A percentile compares a stretch with the other conserved stretches of the same genome.
These are phyloP conservation scores for Chymomyza fuscimana DNA, from an alignment of 2,888 invertebrate genomes.

Conservation along the genomic window DNA sequence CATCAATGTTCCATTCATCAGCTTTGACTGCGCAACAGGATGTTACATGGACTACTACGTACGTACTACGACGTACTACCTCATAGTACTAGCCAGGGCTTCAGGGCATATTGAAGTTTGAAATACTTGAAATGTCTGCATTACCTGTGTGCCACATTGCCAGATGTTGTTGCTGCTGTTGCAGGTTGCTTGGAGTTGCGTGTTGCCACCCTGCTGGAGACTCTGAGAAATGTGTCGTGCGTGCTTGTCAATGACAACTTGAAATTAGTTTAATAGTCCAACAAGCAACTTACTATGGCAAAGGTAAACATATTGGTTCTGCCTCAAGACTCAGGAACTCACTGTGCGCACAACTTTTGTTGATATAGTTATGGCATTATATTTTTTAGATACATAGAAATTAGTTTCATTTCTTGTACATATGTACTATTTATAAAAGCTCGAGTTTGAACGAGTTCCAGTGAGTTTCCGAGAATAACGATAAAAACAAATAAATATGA, in stretches of 20 bases:
- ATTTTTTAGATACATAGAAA: slow-evolving; percentile 55
- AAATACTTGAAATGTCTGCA: slow-evolving; percentile 49
- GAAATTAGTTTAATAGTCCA: slow-evolving; percentile 73
- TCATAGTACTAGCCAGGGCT: slow-evolving; percentile 13
- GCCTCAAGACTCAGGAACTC: neutral
- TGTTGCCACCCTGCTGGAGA: slow-evolving; percentile 23
- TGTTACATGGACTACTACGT: slow-evolving; percentile 32
- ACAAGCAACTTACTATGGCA: slow-evolving; percentile 40
- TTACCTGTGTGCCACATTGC: slow-evolving; percentile 5
- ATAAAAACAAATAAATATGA: slow-evolving; percentile 62
- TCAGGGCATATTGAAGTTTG: slow-evolving; percentile 43
- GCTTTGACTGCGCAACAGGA: slow-evolving; percentile 42
- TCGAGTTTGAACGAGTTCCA: neutral
- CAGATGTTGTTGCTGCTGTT: slow-evolving; percentile 16
- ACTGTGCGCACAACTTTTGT: slow-evolving; percentile 30
- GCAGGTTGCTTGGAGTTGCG: slow-evolving; percentile 31
- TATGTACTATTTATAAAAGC: slow-evolving; percentile 11
- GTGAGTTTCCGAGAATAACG: slow-evolving; percentile 1
- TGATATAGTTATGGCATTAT: slow-evolving; percentile 63
- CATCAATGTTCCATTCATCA: slow-evolving; percentile 46
- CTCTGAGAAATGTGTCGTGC: slow-evolving; percentile 43
- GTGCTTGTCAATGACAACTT: slow-evolving; percentile 70
- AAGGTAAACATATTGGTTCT: slow-evolving; percentile 42
- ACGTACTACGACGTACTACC: neutral
- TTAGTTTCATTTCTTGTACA: slow-evolving; percentile 44